Evolutionary conservation across 1,140 invertebrate genomes (phyloP).

Genomic region (Drosophila ficusphila): DNA sequence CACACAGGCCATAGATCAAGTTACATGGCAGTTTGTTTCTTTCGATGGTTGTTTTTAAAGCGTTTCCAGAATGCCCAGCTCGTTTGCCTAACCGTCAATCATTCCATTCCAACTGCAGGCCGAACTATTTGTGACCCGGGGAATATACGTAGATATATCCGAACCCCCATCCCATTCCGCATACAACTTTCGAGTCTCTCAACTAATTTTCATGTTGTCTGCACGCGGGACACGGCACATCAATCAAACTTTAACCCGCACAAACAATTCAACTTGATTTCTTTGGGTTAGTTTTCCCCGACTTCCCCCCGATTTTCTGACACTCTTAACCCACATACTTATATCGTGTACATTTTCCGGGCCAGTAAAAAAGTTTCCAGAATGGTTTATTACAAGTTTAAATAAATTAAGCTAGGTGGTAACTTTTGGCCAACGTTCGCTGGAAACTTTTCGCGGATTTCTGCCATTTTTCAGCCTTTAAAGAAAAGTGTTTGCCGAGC

Average conservation of each 20-base stretch:
- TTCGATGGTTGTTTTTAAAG: constrained; percentile 12
- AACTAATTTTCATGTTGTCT: constrained; percentile 77
- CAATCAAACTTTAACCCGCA: constrained; percentile 68
- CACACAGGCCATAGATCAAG: constrained; percentile 15
- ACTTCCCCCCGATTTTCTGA: background rate
- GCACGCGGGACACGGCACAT: constrained; percentile 63
- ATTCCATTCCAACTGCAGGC: constrained; percentile 29
- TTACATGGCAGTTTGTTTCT: constrained; percentile 11
- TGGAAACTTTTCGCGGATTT: constrained; percentile 11
- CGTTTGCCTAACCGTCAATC: constrained; percentile 56
- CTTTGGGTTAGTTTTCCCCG: background rate
- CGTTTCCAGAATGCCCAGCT: constrained; percentile 24
- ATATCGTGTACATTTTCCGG: constrained; percentile 6
- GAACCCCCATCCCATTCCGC: background rate
- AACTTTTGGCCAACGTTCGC: constrained; percentile 30
- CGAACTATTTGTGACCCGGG: constrained; percentile 1
- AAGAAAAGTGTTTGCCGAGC: constrained; percentile 7
- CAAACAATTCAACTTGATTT: constrained; percentile 48
- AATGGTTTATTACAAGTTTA: constrained; percentile 27
- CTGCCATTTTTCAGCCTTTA: background rate
- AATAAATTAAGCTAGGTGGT: constrained; percentile 25
- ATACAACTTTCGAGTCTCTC: constrained; percentile 53
- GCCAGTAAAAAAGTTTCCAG: constrained; percentile 19
- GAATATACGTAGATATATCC: constrained; percentile 5
- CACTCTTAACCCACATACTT: constrained; percentile 10